Percentiles rank a stretch among this genome's conserved stretches.
These are phyloP conservation scores for Sussaba pulchella DNA, from an alignment of 2,888 invertebrate genomes.

Conservation along the genomic window DNA sequence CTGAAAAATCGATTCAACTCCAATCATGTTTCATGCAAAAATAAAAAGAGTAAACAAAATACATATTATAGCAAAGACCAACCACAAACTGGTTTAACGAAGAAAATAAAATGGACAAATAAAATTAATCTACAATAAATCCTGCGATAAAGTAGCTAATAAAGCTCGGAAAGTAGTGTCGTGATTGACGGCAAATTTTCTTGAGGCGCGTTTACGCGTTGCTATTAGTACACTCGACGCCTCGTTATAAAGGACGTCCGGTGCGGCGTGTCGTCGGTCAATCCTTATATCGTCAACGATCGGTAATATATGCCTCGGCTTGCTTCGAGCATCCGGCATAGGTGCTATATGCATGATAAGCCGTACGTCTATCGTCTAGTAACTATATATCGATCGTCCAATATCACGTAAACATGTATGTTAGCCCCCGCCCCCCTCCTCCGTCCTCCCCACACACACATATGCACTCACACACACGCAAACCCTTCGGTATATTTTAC, in stretches of 20 bases:
- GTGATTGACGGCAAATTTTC: neutral
- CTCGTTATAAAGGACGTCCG: neutral
- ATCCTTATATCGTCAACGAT: conserved; percentile 26
- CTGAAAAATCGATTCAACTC: too few species aligned
- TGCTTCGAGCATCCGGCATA: conserved; percentile 11
- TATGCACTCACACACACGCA: neutral
- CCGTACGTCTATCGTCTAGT: neutral
- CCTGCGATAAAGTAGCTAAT: too few species aligned
- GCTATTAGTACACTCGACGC: neutral
- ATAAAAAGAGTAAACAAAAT: too few species aligned
- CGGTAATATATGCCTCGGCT: conserved; percentile 7
- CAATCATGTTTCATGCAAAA: too few species aligned
- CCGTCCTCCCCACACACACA: neutral
- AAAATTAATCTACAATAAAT: too few species aligned
- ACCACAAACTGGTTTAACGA: too few species aligned
- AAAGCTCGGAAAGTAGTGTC: neutral
- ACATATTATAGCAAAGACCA: too few species aligned
- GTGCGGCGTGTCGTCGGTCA: conserved; percentile 13
- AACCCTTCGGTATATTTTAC: conserved; percentile 49
- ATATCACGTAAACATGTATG: neutral
- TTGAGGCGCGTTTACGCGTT: neutral
- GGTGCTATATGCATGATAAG: conserved; percentile 11
- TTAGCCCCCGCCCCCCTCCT: neutral
- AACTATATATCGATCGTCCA: neutral
- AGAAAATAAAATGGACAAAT: too few species aligned